A percentile compares a stretch with the other conserved stretches of the same genome.
These are phyloP conservation scores for Pachydiplax longipennis DNA, from an alignment of 2,888 invertebrate species.

Conservation along the genomic window DNA sequence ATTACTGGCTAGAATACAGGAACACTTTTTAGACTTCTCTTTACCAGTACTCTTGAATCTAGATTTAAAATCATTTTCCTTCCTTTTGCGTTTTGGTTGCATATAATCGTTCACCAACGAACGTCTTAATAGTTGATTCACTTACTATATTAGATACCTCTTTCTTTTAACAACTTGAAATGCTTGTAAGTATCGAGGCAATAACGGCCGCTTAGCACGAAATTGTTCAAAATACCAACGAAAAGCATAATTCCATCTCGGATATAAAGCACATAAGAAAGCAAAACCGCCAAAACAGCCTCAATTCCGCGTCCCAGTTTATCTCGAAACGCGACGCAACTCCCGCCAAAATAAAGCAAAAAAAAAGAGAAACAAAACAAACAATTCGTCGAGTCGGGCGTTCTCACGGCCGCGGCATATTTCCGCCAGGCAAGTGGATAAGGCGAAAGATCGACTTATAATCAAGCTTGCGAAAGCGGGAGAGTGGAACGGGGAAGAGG, in stretches of 20 bases:
- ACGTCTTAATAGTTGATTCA: too few relatives aligned
- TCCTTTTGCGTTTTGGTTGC: too few relatives aligned
- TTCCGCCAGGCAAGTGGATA: background rate
- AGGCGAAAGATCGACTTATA: background rate
- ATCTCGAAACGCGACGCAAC: background rate
- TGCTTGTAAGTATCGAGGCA: too few relatives aligned
- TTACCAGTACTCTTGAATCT: too few relatives aligned
- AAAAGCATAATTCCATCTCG: background rate
- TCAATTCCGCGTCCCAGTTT: background rate
- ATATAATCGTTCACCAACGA: too few relatives aligned
- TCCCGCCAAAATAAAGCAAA: background rate
- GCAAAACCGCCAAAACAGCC: background rate
- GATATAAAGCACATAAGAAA: background rate
- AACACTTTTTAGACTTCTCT: too few relatives aligned
- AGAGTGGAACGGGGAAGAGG: background rate
- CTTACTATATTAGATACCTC: too few relatives aligned
- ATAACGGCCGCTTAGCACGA: too few relatives aligned
- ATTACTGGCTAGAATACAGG: too few relatives aligned
- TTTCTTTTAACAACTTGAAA: too few relatives aligned
- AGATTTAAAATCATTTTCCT: too few relatives aligned
- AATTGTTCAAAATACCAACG: too few relatives aligned
- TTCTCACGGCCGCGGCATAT: background rate
- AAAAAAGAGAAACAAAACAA: background rate
- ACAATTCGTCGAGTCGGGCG: background rate
- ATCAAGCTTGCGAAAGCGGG: background rate